phyloP scores from a whole-genome alignment of 2,888 invertebrate genomes.

The Microchrysa polita region DNA sequence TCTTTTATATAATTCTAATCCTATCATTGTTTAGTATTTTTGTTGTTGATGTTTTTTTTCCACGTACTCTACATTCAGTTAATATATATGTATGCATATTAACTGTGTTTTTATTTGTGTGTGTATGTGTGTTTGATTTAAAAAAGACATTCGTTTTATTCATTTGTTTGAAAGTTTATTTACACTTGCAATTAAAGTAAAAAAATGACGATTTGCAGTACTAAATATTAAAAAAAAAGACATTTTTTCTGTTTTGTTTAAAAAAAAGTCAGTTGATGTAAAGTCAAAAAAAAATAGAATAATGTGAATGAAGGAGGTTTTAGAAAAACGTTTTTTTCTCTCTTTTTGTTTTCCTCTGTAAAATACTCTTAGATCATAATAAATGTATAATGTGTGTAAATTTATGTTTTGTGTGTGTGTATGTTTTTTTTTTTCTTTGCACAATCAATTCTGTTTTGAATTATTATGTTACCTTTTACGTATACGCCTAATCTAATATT shows the following conservation, averaged over 20 bases:
- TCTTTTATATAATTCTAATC: slow-evolving; percentile 30
- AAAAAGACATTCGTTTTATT: slow-evolving; percentile 11
- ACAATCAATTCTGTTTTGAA: neutral
- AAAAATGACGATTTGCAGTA: neutral
- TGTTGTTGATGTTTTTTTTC: slow-evolving; percentile 18
- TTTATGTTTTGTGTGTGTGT: slow-evolving; percentile 30
- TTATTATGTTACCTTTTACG: slow-evolving; percentile 26
- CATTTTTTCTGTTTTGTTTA: too few relatives aligned
- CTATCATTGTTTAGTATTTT: slow-evolving; percentile 32
- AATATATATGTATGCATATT: neutral
- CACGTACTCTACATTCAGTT: neutral
- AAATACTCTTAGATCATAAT: neutral
- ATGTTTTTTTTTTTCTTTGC: slow-evolving; percentile 36
- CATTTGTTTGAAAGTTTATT: slow-evolving; percentile 23
- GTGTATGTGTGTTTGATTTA: slow-evolving; percentile 5
- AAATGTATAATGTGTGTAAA: slow-evolving; percentile 23
- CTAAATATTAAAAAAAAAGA: slow-evolving; percentile 18
- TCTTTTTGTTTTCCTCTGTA: too few relatives aligned
- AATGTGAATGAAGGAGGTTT: slow-evolving; percentile 36
- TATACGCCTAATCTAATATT: slow-evolving; percentile 13
- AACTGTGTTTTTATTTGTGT: neutral
- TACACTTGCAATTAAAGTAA: slow-evolving; percentile 34
- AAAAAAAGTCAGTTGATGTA: neutral
- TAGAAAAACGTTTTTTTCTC: too few relatives aligned
- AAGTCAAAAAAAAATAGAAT: slow-evolving; percentile 20